These are phyloP conservation scores for Hypotaenidia okinawae DNA, from an alignment of 2,797 vertebrate genomes.

Conservation along the genomic window DNA sequence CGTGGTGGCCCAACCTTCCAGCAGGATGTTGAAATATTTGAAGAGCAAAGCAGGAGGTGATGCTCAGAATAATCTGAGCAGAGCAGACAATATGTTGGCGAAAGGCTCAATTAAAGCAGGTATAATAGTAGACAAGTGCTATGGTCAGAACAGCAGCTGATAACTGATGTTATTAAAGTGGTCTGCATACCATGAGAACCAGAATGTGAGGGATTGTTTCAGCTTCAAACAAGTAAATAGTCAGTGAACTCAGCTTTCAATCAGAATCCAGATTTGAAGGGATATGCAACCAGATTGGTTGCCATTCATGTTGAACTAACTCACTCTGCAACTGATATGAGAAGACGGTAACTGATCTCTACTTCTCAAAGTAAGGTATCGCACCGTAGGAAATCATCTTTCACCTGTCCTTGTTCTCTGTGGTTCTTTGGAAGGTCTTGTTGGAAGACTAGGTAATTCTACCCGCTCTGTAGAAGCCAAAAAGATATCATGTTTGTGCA, in stretches of 20 bases:
- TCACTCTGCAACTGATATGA: slow-evolving; percentile 26
- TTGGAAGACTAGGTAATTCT: slow-evolving; percentile 58
- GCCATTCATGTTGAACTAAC: background rate
- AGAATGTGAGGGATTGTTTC: background rate
- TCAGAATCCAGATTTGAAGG: slow-evolving; percentile 56
- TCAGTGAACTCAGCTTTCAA: slow-evolving; percentile 26
- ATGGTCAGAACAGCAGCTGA: background rate
- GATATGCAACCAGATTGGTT: slow-evolving; percentile 44
- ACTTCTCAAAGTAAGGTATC: background rate
- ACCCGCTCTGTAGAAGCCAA: slow-evolving; percentile 10
- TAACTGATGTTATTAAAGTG: background rate
- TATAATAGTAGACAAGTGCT: background rate
- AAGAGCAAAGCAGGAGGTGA: background rate
- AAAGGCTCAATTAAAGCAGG: background rate
- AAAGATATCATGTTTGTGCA: slow-evolving; percentile 32
- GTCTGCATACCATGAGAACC: background rate
- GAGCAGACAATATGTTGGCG: background rate
- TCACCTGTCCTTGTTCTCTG: slow-evolving; percentile 36
- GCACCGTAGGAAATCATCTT: slow-evolving; percentile 42
- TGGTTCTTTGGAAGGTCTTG: slow-evolving; percentile 48
- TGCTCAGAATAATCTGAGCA: background rate
- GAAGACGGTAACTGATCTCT: slow-evolving; percentile 34
- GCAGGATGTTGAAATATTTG: background rate
- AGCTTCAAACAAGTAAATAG: background rate
- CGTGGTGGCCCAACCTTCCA: background rate